Base-by-base conservation (phyloP, 1,140 invertebrate species). In the Coptotermes formosanus region DNA sequence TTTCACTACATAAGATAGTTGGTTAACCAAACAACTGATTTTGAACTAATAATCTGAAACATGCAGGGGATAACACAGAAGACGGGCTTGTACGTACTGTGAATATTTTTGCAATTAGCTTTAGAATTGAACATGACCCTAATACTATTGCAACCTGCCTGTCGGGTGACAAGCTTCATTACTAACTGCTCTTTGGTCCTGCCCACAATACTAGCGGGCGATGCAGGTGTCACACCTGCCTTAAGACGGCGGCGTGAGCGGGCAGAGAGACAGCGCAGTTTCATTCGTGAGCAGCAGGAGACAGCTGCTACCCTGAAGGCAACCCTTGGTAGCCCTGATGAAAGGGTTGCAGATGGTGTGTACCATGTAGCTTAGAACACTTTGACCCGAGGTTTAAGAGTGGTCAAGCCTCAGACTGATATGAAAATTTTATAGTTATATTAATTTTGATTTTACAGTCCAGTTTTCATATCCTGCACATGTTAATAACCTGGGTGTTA, bases 251-350 rank as follows among this genome's bases (percentile, higher is more conserved):
- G 96, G 85, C 91, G 95, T 81, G 95, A 96, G 90, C 93, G 96
- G 86, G 95, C 95, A 12, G 95, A 97, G 90, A 92, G 96, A 88
- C 96, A 97, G 90, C 93, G 95, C 87, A 95, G 94, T 88, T 95
- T 97, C 90, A 94, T 96, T 88, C 94, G 94, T 89, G 96, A 97
- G 89, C 96, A 96, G 90, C 94, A 95, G 90, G 94, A 95, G 90
- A 85, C 75, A 14, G 86, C 86, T 23, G 87, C 87, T 44, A 86
- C 85, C 25, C 85, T 86, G 43, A 86, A 84, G 64, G 86, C 86
- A 48, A 59, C 82, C 48, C 86, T 86, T 9, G 55, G 83, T 84
- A 45, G 43, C 32, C 43, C 86, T 14, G 82, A 83, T 43, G 75
- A 84, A 69, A 25, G 83, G 44, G 48, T 55, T 82, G 87, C 88